phyloP scores from a whole-genome alignment of 2,113 vertebrate species.

The Oreamnos americanus region DNA sequence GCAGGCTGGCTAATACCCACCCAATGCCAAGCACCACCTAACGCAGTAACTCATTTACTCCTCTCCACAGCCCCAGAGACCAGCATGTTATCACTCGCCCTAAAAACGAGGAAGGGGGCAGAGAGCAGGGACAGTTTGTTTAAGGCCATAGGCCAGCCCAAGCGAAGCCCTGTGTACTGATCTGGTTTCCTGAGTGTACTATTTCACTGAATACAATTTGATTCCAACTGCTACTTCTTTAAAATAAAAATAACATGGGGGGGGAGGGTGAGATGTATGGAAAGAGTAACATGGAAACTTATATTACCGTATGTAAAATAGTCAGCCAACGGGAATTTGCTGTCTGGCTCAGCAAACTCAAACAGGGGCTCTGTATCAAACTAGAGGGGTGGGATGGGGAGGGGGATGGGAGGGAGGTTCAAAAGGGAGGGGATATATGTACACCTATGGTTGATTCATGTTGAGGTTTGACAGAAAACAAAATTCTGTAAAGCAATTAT shows the following conservation, averaged over 20 bases:
- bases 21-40: neutral
- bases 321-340: neutral
- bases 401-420: neutral
- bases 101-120: neutral
- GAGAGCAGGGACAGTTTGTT: neutral
- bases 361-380: neutral
- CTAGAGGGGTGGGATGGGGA: neutral
- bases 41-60: fast-evolving
- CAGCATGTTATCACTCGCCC: no score
- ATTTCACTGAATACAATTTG: neutral
- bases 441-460: neutral
- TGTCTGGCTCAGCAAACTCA: neutral
- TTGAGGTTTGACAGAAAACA: neutral
- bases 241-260: neutral
- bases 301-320: neutral
- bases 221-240: neutral
- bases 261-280: neutral
- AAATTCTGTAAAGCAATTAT: neutral
- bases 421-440: neutral
- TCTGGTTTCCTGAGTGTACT: neutral
- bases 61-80: neutral
- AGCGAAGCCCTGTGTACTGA: fast-evolving
- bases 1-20: no score
- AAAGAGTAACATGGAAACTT: neutral
- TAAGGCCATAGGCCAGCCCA: neutral